Base-by-base conservation (phyloP, 2,888 invertebrate species). In the Aleiodes testaceus region DNA sequence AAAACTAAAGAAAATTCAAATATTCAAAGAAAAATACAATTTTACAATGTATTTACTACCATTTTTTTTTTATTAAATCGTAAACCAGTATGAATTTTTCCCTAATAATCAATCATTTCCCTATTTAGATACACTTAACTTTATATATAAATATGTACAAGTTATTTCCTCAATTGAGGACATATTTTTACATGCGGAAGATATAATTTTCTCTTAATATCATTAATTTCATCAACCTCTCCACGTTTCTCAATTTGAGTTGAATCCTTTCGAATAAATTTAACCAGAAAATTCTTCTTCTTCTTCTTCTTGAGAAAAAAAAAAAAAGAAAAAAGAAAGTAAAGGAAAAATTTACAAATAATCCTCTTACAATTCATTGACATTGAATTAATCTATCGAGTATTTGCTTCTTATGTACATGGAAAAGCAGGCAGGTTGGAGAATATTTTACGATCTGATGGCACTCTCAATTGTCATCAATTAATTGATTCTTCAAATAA, bases 1-100 rank as follows among this genome's bases (percentile, higher is more conserved):
- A 89, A n/a, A 61, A 16, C 6, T 9, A n/a, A 14, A 16, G 14
- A 45, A 44, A 14, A 47, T 16, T 14, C 6, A 47, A 47, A 47
- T n/a, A 3, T 36, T 26, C 18, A 61, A 61, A 61, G 3, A n/a
- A 44, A 45, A 45, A 6, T 2, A 9, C 12, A 30, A 36, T 12
- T 30, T 14, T 6, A 20, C 14, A 44, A 63, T 63, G 3, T 36
- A 44, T 3, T 22, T 45, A 47, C n/a, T 63, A 45, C 47, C 63
- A 22, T n/a, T 20, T 63, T 47, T 63, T n/a, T 20, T 63, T 47
- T 63, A 45, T 63, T 63, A 47, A 53, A 53, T 53, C 11, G 53
- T 22, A 14, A 26, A 53, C n/a, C 26, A 36, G 11, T 36, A 36
- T 36, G 36, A 53, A 30, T 53, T 12, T 14, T 52, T 12, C 52